These are phyloP conservation scores for Tricholaema leucomelas DNA, from an alignment of 2,113 vertebrate genomes.

Conservation along the genomic window DNA sequence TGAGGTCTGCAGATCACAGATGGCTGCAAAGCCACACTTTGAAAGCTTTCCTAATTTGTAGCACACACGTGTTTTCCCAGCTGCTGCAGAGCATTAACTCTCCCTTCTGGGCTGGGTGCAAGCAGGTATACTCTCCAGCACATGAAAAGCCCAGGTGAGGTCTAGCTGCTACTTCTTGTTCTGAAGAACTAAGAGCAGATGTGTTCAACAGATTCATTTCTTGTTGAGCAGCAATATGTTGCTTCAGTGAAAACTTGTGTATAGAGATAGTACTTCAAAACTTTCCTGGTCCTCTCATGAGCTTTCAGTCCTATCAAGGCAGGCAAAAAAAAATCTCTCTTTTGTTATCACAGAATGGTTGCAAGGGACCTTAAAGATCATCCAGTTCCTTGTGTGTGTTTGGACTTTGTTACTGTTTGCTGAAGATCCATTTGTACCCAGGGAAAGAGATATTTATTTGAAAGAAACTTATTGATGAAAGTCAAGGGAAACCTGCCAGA, in stretches of 20 bases:
- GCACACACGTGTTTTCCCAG: not conserved
- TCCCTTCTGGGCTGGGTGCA: not conserved
- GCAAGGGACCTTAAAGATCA: too few relatives aligned
- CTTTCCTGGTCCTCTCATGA: not conserved
- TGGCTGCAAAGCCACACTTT: constrained; percentile 37
- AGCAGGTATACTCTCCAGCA: not conserved
- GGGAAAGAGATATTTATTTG: constrained; percentile 60
- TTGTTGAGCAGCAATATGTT: not conserved
- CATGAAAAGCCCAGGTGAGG: not conserved
- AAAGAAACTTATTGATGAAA: constrained; percentile 56
- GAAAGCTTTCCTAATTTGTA: constrained; percentile 52
- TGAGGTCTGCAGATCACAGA: constrained; percentile 30
- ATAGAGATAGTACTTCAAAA: not conserved
- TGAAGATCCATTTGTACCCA: constrained; percentile 34
- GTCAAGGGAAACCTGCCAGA: constrained; percentile 47
- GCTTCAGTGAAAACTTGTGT: not conserved
- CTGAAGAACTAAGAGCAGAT: not conserved
- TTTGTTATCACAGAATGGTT: too few relatives aligned
- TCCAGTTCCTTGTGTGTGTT: not conserved
- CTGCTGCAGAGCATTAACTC: not conserved
- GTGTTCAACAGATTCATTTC: not conserved
- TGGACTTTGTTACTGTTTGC: constrained; percentile 7
- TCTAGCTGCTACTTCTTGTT: not conserved
- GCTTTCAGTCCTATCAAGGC: not conserved
- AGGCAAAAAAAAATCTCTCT: not conserved